Conservation (phyloP, 2,797 vertebrate species). For the Enteromius paludinosus region DNA sequence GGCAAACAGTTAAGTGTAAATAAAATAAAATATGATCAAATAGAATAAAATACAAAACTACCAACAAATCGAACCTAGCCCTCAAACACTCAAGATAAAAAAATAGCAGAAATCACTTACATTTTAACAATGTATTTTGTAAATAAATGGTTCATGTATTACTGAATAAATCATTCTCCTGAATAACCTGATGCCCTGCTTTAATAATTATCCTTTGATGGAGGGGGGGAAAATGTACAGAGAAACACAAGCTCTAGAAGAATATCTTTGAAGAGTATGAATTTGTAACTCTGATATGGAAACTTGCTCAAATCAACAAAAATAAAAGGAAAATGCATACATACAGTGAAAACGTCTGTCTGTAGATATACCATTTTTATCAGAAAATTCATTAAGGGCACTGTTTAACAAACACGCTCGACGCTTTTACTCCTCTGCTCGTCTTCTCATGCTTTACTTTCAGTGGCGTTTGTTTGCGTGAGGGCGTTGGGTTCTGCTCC, state of each 20-base stretch:
- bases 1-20: conserved; percentile 67
- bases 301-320: conserved; percentile 25
- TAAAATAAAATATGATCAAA: conserved; percentile 71
- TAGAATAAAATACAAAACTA: conserved; percentile 81
- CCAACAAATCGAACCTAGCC: conserved; percentile 78
- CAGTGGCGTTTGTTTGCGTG: conserved; percentile 86
- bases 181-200: conserved; percentile 63
- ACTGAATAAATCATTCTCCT: conserved; percentile 65
- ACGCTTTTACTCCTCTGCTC: conserved; percentile 69
- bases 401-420: conserved; percentile 82
- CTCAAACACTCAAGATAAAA: conserved; percentile 68
- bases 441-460: conserved; percentile 93
- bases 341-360: conserved; percentile 37
- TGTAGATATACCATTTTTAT: conserved; percentile 51
- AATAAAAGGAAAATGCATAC: conserved; percentile 33
- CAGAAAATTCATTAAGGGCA: conserved; percentile 83
- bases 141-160: conserved; percentile 70
- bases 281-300: conserved; percentile 35
- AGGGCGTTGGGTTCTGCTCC: conserved; percentile 88
- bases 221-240: conserved; percentile 21
- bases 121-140: conserved; percentile 79
- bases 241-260: conserved; percentile 46
- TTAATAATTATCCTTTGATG: conserved; percentile 58
- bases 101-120: conserved; percentile 77
- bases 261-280: conserved; percentile 54